Base-by-base conservation (phyloP, 2,797 vertebrate species). In the Oreonectes daqikongensis region DNA sequence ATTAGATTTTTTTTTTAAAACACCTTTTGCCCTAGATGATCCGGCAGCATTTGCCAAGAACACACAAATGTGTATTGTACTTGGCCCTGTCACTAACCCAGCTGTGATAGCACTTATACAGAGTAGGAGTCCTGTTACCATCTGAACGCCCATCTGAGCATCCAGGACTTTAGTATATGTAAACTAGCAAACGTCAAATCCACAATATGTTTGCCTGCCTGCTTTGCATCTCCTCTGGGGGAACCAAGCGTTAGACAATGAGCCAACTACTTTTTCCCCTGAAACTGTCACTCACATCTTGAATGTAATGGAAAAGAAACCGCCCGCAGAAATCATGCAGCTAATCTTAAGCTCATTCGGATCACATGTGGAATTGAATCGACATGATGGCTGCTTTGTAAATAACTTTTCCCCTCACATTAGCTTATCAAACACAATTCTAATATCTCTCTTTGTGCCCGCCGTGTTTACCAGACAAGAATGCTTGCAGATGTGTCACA, bases 101-200 rank as follows among this genome's bases (percentile, higher is more conserved):
- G 75, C 66, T 77, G 75, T 70, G 55, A 53, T 44, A 38, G 0
- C 40, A 2, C 10, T 68, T n/a, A 61, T 69, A 68, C 65, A 69
- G 65, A 60, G 38, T 46, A 11, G 14, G 10, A 48, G 44, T 26
- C 69, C 65, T 66, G 84, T 66, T 63, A 70, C 79, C 77, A 69
- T 81, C 76, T 72, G 68, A 83, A 75, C 5, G 14, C 70, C 77
- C 79, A 77, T 77, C 72, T 79, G 80, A 84, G 64, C 74, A 81
- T 60, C 72, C 81, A 79, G 84, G 80, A 82, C 72, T 67, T 79
- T 82, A 67, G 78, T 28, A 81, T 74, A 79, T 81, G 83, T 82
- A 84, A 88, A 84, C 79, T 80, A 80, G 79, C 83, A 81, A 83
- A 75, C 71, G 79, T 89, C 86, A 87, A 63, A 79, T 83, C 72